Conservation (phyloP, 2,888 invertebrate species). For the Pristionchus japonicus region DNA sequence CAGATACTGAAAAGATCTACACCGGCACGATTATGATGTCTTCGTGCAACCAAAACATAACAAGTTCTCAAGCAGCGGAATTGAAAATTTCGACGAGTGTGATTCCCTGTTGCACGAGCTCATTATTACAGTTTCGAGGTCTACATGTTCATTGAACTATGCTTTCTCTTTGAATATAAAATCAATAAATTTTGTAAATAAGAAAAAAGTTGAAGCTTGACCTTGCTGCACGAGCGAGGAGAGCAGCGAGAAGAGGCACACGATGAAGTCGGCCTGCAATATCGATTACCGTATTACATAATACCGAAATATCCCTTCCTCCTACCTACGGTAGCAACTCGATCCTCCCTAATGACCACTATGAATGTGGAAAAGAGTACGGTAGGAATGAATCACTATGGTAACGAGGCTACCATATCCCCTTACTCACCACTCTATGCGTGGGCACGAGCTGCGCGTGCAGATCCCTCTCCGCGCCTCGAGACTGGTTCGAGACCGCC, state of each 20-base stretch:
- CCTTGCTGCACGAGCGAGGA: background rate
- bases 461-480: slow-evolving; percentile 45
- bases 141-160: too few relatives aligned
- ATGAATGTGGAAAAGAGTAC: too few relatives aligned
- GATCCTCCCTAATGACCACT: background rate
- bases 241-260: slow-evolving; percentile 33
- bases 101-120: too few relatives aligned
- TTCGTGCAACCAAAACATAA: background rate
- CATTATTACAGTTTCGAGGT: too few relatives aligned
- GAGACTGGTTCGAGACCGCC: slow-evolving; percentile 30
- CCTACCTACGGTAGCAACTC: background rate
- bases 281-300: background rate
- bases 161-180: too few relatives aligned
- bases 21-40: background rate
- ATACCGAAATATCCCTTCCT: background rate
- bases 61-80: too few relatives aligned
- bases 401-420: background rate
- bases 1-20: background rate
- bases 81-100: too few relatives aligned
- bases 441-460: slow-evolving; percentile 42
- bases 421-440: slow-evolving; percentile 16
- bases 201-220: background rate
- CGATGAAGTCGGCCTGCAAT: slow-evolving; percentile 34
- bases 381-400: too few relatives aligned
- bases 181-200: background rate